Conservation (phyloP, 2,797 vertebrate genomes). For the Buceros bicornis region DNA sequence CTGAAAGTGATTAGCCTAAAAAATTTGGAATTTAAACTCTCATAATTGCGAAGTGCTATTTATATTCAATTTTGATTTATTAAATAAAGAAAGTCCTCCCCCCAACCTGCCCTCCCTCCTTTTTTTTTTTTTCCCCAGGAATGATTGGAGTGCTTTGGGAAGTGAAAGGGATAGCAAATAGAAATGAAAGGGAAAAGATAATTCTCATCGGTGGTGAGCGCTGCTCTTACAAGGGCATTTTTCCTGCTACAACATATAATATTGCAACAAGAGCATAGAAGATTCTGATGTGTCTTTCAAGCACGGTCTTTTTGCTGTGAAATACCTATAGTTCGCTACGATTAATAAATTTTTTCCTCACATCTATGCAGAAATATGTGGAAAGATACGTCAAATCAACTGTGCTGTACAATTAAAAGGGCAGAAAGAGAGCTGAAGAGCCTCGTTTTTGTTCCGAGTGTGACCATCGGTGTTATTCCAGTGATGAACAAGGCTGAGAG, state of each 20-base stretch:
- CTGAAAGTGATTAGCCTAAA: slow-evolving; percentile 84
- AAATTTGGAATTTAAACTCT: slow-evolving; percentile 82
- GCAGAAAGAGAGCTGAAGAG: neutral
- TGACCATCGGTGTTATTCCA: neutral
- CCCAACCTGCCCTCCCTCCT: too few species aligned
- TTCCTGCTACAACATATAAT: neutral
- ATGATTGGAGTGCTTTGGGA: slow-evolving; percentile 57
- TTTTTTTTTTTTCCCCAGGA: neutral
- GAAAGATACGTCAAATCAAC: neutral
- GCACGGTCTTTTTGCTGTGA: neutral
- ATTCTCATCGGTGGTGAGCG: neutral
- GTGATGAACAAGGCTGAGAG: neutral
- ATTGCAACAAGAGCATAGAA: neutral
- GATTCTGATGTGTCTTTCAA: neutral
- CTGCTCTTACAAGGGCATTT: neutral
- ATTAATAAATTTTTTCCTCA: neutral
- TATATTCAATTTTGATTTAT: slow-evolving; percentile 82
- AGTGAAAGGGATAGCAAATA: neutral
- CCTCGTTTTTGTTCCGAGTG: neutral
- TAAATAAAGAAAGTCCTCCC: slow-evolving; percentile 62
- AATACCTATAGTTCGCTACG: neutral
- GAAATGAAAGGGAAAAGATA: neutral
- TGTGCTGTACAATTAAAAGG: neutral
- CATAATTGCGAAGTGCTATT: slow-evolving; percentile 81
- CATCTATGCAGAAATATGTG: neutral